Evolutionary conservation across 2,888 invertebrate genomes (phyloP).

Genomic region (Steinernema carpocapsae): DNA sequence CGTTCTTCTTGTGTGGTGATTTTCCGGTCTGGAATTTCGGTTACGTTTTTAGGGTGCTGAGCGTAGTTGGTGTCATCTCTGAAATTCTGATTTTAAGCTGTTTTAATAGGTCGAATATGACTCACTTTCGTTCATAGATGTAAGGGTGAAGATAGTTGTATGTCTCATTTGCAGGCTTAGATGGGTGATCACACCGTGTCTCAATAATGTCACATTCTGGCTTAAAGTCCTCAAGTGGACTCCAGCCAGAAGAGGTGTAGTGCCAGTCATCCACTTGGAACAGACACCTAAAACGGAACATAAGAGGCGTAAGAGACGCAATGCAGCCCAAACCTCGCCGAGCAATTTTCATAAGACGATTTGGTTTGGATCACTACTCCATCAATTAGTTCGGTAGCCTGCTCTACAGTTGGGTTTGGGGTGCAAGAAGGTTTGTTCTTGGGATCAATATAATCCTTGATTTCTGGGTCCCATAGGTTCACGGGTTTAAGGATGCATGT

Average conservation of each 20-base stretch:
- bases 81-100: background rate
- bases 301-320: background rate
- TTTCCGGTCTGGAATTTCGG: background rate
- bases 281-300: background rate
- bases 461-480: constrained; percentile 15
- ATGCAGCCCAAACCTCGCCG: background rate
- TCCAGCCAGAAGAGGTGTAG: background rate
- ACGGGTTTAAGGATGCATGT: background rate
- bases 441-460: background rate
- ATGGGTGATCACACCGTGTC: constrained; percentile 1
- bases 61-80: background rate
- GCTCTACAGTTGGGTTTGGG: too few species aligned
- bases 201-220: constrained; percentile 38
- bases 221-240: background rate
- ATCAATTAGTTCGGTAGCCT: background rate
- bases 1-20: background rate
- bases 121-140: constrained; percentile 16
- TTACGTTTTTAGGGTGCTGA: background rate
- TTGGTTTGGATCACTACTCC: background rate
- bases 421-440: background rate
- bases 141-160: constrained; percentile 36
- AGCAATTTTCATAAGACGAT: background rate
- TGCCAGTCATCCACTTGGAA: background rate
- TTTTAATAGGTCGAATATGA: too few species aligned
- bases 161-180: background rate